Evolutionary conservation across 2,113 vertebrate species (phyloP), one percentile per base, ranked within the genome.

Genomic region (Chunga burmeisteri): DNA sequence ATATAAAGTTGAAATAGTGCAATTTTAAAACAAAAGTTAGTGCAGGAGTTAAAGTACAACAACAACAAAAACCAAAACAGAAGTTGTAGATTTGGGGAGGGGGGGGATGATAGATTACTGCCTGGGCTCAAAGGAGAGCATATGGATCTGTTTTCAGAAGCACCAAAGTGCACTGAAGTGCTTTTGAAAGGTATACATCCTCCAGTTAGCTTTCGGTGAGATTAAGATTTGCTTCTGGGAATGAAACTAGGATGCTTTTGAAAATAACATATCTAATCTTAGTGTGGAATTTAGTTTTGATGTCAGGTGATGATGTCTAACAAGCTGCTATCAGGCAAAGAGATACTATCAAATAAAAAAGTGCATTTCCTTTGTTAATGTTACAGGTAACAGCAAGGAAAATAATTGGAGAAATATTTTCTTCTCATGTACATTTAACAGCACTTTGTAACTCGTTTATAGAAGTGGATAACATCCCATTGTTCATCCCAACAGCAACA

Each of bases 1-100:
- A 96, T 96, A 95, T 61, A 87, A 94, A 92, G 44, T 92, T 90
- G 63, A 92, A 95, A 95, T 96, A 97, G 97, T 98, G 97, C 97
- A 98, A 97, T 95, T 97, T 95, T 56, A 50, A 95, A 96, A 94
- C 22, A 88, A 94, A 95, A 93, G 44, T 93, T 97, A 98, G 97
- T 98, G 96, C 95, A 97, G 94, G 65, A 94, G 20, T 94, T 89
- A 63, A 97, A 74, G 62, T 85, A 91, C 61, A 86, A 94, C 70
- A 84, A 77, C 61, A 86, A 71, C 10, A 90, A 91, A 81, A 75
- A 67, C 11, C 74, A 74, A 95, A 94, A 53, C 42, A 46, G 25
- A 82, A 79, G 61, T 32, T 83, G 62, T 78, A 82, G 40, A 52
- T 62, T 55, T 78, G 55, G 34, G 38, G 8, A 1, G 47, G n/a